Evolutionary conservation across 2,797 vertebrate genomes (phyloP).

Genomic region (Bucorvus abyssinicus): DNA sequence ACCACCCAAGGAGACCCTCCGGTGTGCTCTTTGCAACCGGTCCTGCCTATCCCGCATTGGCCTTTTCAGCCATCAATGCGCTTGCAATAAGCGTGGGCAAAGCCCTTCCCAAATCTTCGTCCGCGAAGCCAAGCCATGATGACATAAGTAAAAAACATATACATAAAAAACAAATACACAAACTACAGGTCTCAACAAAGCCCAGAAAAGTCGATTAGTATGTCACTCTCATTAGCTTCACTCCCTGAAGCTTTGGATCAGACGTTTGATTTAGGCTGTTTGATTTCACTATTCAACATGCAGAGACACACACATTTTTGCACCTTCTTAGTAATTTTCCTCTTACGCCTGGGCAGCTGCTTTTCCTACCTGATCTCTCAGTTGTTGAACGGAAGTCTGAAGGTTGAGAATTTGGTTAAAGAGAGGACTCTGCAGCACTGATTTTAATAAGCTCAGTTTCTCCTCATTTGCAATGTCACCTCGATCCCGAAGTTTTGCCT

Average conservation of each 20-base stretch:
- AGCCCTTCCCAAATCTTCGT: too few relatives aligned
- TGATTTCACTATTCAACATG: not conserved
- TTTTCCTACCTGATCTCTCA: slow-evolving; percentile 89
- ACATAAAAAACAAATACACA: not conserved
- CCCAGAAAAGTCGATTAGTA: not conserved
- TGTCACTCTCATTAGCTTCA: too few relatives aligned
- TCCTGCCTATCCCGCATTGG: too few relatives aligned
- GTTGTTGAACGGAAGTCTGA: slow-evolving; percentile 91
- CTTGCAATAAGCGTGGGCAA: too few relatives aligned
- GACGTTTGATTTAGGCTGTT: not conserved
- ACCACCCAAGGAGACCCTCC: too few relatives aligned
- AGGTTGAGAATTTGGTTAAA: slow-evolving; percentile 95
- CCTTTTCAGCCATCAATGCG: too few relatives aligned
- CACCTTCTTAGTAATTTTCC: not conserved
- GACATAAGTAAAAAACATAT: not conserved
- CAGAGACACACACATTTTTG: not conserved
- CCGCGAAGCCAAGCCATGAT: too few relatives aligned
- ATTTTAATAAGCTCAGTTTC: slow-evolving; percentile 89
- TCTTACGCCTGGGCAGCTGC: not conserved
- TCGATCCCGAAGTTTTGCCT: slow-evolving; percentile 90
- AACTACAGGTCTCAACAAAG: not conserved
- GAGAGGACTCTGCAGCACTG: slow-evolving; percentile 94
- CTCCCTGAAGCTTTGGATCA: not conserved
- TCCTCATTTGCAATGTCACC: slow-evolving; percentile 91
- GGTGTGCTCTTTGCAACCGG: too few relatives aligned